phyloP scores from a whole-genome alignment of 2,113 vertebrate genomes.

The Mixornis gularis region DNA sequence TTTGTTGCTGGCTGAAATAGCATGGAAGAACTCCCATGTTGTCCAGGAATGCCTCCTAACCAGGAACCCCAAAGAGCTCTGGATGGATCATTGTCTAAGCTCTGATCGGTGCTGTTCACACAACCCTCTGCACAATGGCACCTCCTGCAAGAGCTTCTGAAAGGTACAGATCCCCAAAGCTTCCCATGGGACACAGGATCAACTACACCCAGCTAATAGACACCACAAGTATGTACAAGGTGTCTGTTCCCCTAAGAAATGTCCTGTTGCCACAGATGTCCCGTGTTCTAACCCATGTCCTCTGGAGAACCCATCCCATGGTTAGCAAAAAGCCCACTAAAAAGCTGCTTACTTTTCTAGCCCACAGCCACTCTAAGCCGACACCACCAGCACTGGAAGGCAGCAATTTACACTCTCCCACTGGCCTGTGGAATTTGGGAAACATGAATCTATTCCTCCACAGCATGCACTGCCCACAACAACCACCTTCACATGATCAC shows the following conservation, averaged over 20 bases:
- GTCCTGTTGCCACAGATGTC: not conserved
- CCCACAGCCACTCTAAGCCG: not conserved
- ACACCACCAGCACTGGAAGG: not conserved
- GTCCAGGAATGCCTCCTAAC: not conserved
- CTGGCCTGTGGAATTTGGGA: not conserved
- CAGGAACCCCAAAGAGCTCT: not conserved
- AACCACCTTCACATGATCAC: not conserved
- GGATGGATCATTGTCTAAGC: not conserved
- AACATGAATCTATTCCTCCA: not conserved
- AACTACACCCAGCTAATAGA: not conserved
- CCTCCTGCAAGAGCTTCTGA: not conserved
- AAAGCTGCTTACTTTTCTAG: not conserved
- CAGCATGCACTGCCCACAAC: not conserved
- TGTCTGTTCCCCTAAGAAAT: not conserved
- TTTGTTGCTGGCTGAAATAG: not conserved
- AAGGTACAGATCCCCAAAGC: not conserved
- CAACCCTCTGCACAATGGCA: not conserved
- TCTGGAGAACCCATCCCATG: not conserved
- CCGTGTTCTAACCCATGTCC: accelerated
- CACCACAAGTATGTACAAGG: not conserved
- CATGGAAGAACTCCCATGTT: accelerated
- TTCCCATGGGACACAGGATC: not conserved
- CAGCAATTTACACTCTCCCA: not conserved
- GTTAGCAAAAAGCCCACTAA: not conserved
- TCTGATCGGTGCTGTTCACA: accelerated